These are phyloP conservation scores for Deilephila porcellus DNA, from an alignment of 2,888 invertebrate species.

Conservation along the genomic window DNA sequence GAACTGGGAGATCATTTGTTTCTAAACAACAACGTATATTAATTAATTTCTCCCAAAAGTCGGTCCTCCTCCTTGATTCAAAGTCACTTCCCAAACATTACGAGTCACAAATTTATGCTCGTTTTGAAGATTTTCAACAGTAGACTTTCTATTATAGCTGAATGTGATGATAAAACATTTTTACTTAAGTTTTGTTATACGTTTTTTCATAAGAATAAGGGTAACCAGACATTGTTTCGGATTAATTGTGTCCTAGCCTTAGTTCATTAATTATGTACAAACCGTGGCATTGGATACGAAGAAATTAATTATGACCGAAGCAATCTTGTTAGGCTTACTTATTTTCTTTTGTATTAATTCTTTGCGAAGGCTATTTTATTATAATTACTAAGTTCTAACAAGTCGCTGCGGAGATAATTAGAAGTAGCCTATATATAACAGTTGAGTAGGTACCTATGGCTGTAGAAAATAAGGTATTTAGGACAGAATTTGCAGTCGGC, in stretches of 20 bases:
- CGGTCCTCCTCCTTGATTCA: too few species aligned
- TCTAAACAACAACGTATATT: too few species aligned
- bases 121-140: too few species aligned
- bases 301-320: neutral
- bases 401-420: too few species aligned
- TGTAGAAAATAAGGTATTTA: too few species aligned
- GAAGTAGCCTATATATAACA: too few species aligned
- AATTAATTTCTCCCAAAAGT: too few species aligned
- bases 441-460: too few species aligned
- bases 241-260: neutral
- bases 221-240: neutral
- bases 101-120: too few species aligned
- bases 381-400: neutral
- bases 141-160: neutral
- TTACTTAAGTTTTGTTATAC: neutral
- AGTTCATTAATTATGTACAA: neutral
- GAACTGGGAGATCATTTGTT: too few species aligned
- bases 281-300: neutral
- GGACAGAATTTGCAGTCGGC: too few species aligned
- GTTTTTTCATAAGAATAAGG: neutral
- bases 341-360: slow-evolving; percentile 2
- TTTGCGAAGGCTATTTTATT: neutral
- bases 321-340: neutral
- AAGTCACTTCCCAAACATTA: too few species aligned
- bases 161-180: neutral